Percentiles rank a stretch among this genome's conserved stretches.
Conservation (phyloP, 2,113 vertebrate species). For the Typhlomys cinereus region DNA sequence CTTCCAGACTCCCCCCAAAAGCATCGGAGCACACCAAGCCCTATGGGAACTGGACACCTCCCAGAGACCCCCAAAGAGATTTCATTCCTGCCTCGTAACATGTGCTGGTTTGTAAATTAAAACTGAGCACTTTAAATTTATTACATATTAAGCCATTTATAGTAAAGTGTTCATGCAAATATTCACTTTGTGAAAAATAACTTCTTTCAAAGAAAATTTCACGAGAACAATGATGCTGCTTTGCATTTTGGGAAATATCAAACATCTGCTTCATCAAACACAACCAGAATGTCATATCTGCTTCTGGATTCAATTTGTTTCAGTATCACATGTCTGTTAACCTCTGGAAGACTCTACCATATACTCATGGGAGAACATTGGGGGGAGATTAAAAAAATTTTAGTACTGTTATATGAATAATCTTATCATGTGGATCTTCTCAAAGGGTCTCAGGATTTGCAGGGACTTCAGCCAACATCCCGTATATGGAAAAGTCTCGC, state of each 20-base stretch:
- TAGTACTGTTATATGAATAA: not conserved
- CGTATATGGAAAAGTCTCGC: not conserved
- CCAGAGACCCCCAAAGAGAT: not conserved
- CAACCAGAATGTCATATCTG: slow-evolving; percentile 14
- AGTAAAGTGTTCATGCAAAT: not conserved
- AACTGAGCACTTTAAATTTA: not conserved
- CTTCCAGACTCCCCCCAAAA: not conserved
- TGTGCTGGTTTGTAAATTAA: not conserved
- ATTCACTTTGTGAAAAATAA: not conserved
- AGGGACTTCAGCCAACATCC: not conserved
- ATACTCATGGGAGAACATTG: not conserved
- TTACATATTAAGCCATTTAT: not conserved
- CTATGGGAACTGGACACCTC: not conserved
- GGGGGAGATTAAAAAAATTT: not conserved
- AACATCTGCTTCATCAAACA: not conserved
- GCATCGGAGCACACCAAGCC: not conserved
- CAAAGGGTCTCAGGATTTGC: not conserved
- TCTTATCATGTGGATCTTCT: not conserved
- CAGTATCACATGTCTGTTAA: not conserved
- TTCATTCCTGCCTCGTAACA: not conserved
- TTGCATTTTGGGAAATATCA: not conserved
- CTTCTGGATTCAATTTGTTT: slow-evolving; percentile 21
- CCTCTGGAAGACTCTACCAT: not conserved
- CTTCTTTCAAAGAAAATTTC: slow-evolving; percentile 6
- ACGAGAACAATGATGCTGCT: not conserved